Evolutionary conservation across 2,113 vertebrate genomes (phyloP).

Genomic region (Zapus hudsonius): DNA sequence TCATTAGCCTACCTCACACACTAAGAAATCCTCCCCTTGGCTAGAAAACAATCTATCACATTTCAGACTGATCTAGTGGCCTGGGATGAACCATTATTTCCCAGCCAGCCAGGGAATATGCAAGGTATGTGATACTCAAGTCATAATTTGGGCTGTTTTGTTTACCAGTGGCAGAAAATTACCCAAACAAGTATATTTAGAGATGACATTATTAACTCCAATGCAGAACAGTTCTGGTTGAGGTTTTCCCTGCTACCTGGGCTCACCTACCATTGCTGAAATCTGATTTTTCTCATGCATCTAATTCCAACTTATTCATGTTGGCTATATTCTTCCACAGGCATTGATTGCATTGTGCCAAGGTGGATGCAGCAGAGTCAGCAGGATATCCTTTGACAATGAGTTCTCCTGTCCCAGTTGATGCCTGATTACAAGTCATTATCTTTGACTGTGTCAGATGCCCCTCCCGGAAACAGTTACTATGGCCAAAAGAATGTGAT

Average conservation of each 20-base stretch:
- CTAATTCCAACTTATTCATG: neutral
- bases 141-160: neutral
- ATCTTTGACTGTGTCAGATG: neutral
- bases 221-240: neutral
- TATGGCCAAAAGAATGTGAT: constrained; percentile 5
- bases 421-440: constrained; percentile 48
- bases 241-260: neutral
- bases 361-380: constrained; percentile 36
- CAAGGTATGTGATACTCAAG: neutral
- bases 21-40: neutral
- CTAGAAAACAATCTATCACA: constrained; percentile 25
- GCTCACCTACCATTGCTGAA: neutral
- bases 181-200: neutral
- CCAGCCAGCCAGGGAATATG: neutral
- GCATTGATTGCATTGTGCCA: neutral
- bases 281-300: neutral
- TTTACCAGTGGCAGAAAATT: constrained; percentile 22
- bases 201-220: neutral
- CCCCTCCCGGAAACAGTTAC: neutral
- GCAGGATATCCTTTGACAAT: neutral
- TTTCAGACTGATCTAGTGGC: constrained; percentile 29
- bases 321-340: neutral
- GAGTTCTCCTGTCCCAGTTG: neutral
- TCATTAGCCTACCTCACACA: constrained; percentile 1
- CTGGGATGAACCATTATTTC: constrained; percentile 16